Evolutionary conservation across 2,797 vertebrate genomes (phyloP), one percentile per base, ranked within the genome.

Genomic region (Lepidocolaptes lacrymiger): DNA sequence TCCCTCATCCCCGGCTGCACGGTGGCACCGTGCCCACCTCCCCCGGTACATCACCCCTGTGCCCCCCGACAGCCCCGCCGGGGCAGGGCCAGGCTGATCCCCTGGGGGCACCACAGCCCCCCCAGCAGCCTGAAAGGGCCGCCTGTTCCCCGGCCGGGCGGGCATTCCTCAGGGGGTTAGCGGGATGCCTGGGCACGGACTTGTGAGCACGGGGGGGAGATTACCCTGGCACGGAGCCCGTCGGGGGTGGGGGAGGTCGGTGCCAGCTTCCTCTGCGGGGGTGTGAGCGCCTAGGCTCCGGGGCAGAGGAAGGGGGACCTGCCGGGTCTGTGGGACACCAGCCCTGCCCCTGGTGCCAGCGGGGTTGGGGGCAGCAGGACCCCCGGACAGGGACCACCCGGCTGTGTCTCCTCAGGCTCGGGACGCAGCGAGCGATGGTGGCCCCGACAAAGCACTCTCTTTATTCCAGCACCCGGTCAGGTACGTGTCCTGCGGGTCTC

Each of bases 381-480:
- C n/a, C 14, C 12, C 4, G 27, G 37, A 23, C 28, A 32, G 52
- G 37, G 52, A 24, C 27, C 66, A 91, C 10, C 39, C 1, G 34
- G 12, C 67, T 71, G 80, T 96, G 64, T 93, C 93, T 95, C 95
- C 86, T 55, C 97, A 99, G 98, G 98, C 95, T 46, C 64, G 48
- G 10, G 61, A 54, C 13, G 71, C 26, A 14, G 30, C 54, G 4
- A 90, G 66, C 22, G 88, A 97, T 26, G 88, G 94, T 4, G 6
- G 81, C 24, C 46, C 54, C 37, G 85, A 97, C 89, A 99, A 98
- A 89, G 67, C 94, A 7, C 97, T 97, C 85, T 54, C 85, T 9
- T 46, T 83, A 19, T 98, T 98, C 97, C 98, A 97, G 87, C 98
- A 99, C 92, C 99, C 98, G 1, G 98, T 99, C 97, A 99, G 98